phyloP scores from a whole-genome alignment of 2,888 invertebrate species.

The Phorcus lineatus region DNA sequence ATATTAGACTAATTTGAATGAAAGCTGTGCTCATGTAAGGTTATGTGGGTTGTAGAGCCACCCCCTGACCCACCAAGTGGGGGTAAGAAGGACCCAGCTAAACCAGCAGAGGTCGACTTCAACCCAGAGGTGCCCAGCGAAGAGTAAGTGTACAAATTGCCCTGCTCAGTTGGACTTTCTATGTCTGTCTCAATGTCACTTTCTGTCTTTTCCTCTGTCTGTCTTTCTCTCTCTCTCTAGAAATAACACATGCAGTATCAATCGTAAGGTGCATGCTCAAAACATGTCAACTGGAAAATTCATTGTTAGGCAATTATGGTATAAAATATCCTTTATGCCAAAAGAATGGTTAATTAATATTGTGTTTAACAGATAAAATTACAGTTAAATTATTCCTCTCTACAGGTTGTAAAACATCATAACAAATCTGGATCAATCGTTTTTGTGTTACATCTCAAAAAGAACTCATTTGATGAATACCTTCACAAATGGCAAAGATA shows the following conservation, averaged over 20 bases:
- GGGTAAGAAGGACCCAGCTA: background rate
- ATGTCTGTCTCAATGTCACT: background rate
- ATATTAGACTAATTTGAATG: too few relatives aligned
- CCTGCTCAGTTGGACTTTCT: background rate
- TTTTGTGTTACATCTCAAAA: background rate
- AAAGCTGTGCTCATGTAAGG: too few relatives aligned
- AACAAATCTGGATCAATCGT: too few relatives aligned
- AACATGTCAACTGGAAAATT: too few relatives aligned
- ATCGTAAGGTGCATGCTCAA: too few relatives aligned
- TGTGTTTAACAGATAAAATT: too few relatives aligned
- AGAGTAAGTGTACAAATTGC: background rate
- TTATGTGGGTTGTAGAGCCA: background rate
- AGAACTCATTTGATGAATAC: background rate
- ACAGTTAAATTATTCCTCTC: too few relatives aligned
- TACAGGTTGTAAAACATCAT: too few relatives aligned
- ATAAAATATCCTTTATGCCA: too few relatives aligned
- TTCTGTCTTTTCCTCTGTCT: background rate
- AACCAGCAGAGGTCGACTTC: constrained; percentile 11
- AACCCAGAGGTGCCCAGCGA: constrained; percentile 12
- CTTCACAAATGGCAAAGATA: background rate
- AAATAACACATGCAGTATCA: too few relatives aligned
- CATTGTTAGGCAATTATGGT: too few relatives aligned
- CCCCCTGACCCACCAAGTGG: background rate
- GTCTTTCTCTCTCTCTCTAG: background rate
- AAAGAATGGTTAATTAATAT: too few relatives aligned